Evolutionary conservation across 1,140 invertebrate species (phyloP), one percentile per base, ranked within the genome.

Genomic region (Nephotettix cincticeps): DNA sequence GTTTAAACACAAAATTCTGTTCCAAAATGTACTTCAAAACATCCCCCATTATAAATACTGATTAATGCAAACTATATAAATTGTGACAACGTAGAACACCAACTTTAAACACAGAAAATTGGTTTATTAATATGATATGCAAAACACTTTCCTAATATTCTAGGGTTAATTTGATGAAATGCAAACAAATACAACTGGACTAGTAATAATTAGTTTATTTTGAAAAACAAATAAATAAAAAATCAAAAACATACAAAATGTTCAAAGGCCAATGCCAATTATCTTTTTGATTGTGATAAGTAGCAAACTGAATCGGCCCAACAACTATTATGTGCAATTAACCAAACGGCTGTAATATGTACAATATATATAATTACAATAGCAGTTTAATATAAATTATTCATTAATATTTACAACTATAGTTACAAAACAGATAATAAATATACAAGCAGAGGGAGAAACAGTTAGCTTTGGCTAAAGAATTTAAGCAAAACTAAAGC

Each of bases 331-430:
- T 51, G 47, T 51, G 47, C 47, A 51, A 51, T 51, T 11, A 51
- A 51, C 47, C 47, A 23, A 23, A 11, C 21, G 19, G 21, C 47
- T 51, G 17, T 51, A 51, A 51, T 51, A 51, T 51, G 47, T 51
- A 51, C 47, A 51, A 51, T 43, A 51, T 51, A 51, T 51, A 51
- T 51, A 51, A n/a, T 51, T 51, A 51, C 47, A 51, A 51, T 23
- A 51, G 17, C 47, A 51, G 21, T 51, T 51, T n/a, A 51, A 51
- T n/a, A 51, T 51, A 51, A 51, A 51, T 51, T 51, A 51, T 51
- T 51, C 47, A 51, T 51, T 23, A 51, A 4, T 51, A 51, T 51
- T 9, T 51, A 51, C 47, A 51, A 51, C 21, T 9, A 51, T 51
- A 51, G 47, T 51, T 51, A 51, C 47, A 51, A 51, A 51, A 51